phyloP scores from a whole-genome alignment of 1,140 invertebrate species.

The Harlomillsia oculata region DNA sequence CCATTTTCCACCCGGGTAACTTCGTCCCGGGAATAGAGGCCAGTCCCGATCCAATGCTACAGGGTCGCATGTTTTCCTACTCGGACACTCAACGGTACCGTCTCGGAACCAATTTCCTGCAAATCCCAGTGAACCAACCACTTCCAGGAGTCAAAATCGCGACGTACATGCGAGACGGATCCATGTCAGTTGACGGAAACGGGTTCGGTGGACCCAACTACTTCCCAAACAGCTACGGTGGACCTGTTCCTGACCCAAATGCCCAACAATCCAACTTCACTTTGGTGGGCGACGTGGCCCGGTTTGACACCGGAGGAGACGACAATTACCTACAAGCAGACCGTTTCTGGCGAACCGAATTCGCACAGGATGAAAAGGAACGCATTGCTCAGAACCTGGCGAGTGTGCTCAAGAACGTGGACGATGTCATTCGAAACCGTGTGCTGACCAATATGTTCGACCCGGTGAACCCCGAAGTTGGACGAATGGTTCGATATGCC shows the following conservation, averaged over 20 bases:
- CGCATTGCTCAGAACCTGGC: constrained; percentile 49
- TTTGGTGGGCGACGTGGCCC: constrained; percentile 1
- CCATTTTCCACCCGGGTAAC: constrained; percentile 49
- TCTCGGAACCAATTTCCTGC: constrained; percentile 53
- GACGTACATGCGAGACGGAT: constrained; percentile 85
- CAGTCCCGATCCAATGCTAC: constrained; percentile 50
- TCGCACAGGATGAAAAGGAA: constrained; percentile 43
- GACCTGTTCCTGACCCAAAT: constrained; percentile 38
- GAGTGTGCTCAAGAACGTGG: constrained; percentile 44
- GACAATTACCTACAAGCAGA: constrained; percentile 50
- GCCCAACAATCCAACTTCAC: constrained; percentile 27
- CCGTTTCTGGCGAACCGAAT: constrained; percentile 49
- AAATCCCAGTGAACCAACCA: constrained; percentile 57
- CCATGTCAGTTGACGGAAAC: constrained; percentile 44
- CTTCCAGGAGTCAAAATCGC: constrained; percentile 37
- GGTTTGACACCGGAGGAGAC: constrained; percentile 47
- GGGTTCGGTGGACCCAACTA: constrained; percentile 48
- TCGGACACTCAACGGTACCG: constrained; percentile 55
- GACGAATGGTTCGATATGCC: constrained; percentile 42
- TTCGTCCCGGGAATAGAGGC: constrained; percentile 49
- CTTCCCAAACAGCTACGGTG: constrained; percentile 53
- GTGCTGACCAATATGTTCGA: constrained; percentile 27
- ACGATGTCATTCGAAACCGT: constrained; percentile 44
- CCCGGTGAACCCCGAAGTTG: constrained; percentile 29
- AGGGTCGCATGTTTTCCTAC: constrained; percentile 53